Base-by-base conservation (phyloP, 1,140 invertebrate genomes). In the Lepidurus apus region DNA sequence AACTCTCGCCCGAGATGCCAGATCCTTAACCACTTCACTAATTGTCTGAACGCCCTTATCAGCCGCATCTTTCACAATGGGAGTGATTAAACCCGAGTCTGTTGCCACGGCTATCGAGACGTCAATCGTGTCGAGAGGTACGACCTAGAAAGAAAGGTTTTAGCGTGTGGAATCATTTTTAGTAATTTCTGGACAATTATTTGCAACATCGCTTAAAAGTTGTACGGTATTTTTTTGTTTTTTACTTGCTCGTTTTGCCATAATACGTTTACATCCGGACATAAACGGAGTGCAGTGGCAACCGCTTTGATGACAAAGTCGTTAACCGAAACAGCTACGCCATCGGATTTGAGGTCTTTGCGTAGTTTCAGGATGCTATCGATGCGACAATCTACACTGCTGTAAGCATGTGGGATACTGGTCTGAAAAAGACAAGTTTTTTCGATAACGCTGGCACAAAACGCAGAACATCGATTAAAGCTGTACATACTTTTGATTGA, bases 281-380 rank as follows among this genome's bases (percentile, higher is more conserved):
- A 87, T 81, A 87, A 80, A 81, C 85, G 83, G 83, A 90, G 81
- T 2, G 90, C 87, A n/a, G 88, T 81, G 2, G 89, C 89, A 44
- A 85, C 85, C 9, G 89, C 88, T 82, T 91, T 91, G 79, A 92
- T 89, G 73, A 91, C 85, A 80, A 91, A 89, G 82, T 91, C 91
- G 83, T 91, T 91, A 2, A 92, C 85, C 7, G 90, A 91, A 17
- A 91, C 83, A 81, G 88, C 88, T 13, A 87, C 81, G 43, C 86
- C 86, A 34, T 86, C 84, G 6, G 42, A 65, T 80, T 81, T 82
- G 73, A 82, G 81, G 21, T 81, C 73, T 73, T 84, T 81, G 42
- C 85, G 79, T 42, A 85, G 74, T 82, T 83, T 83, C 34, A 89
- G 76, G 24, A 90, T 81, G 42, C 86, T 85, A 82, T 89, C 87